Evolutionary conservation across 2,888 invertebrate species (phyloP), one percentile per base, ranked within the genome.

Genomic region (Polylopha cassiicola): DNA sequence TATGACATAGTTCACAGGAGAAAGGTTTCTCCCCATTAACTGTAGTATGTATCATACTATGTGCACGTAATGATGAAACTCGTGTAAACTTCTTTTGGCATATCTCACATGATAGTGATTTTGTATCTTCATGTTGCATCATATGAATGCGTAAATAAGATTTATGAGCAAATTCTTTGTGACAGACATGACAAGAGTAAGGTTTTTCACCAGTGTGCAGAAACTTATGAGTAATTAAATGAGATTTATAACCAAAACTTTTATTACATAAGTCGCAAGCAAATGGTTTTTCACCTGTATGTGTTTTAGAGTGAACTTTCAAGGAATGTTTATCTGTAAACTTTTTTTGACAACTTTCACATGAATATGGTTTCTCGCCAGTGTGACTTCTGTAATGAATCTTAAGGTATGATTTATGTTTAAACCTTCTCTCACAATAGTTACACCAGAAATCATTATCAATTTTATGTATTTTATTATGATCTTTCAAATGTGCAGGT

Each of bases 181-280:
- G 6, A 7, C 36, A 36, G 15, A 36, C 15, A 3, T 1, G 7
- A 5, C 36, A 36, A 6, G 15, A 6, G 7, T 17, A 28, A 8
- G 36, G 36, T 15, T 28, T 27, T 17, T 28, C 3, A 0, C 36
- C 36, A 2, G 36, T 36, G 14, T 36, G 36, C 2, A 36, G 21
- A 8, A 27, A 28, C 21, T 10, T 28, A n/a, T 36, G 36, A 3
- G 3, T 10, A 3, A 10, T 8, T 3, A 27, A 5, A 5, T 36
- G 18, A 1, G 20, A 20, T 10, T 15, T 21, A 2, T 11, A 8
- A 1, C 9, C n/a, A 17, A 21, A 36, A 2, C 15, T 17, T n/a
- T 14, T 36, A 9, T 36, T 21, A 21, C 36, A 36, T 7, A 21
- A 0, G 2, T 36, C 16, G 4, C 36, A 36, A 2, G 27, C 10